Percentiles rank a stretch among this genome's conserved stretches.
These are phyloP conservation scores for Caenorhabditis sulstoni DNA, from an alignment of 2,888 invertebrate species.

Conservation along the genomic window DNA sequence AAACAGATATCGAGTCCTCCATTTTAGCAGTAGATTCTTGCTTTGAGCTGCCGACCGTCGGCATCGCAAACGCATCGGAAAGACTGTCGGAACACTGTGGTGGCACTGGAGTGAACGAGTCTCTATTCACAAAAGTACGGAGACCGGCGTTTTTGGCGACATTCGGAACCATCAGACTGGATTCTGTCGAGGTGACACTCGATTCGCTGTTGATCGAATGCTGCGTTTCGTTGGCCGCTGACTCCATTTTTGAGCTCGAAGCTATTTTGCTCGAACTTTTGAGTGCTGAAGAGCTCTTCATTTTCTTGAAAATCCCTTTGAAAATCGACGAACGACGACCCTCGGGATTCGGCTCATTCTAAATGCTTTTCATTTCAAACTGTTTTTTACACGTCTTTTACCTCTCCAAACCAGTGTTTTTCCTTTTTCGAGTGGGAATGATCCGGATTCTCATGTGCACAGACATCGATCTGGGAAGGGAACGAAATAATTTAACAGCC, in stretches of 20 bases:
- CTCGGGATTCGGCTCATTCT: conserved; percentile 16
- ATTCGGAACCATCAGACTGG: conserved; percentile 32
- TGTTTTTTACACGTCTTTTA: too few relatives aligned
- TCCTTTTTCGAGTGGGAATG: conserved; percentile 43
- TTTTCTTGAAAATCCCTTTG: conserved; percentile 39
- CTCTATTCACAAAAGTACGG: conserved; percentile 44
- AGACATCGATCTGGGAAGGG: conserved; percentile 38
- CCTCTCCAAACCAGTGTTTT: conserved; percentile 48
- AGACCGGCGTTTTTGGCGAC: conserved; percentile 47
- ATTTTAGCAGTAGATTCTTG: conserved; percentile 12
- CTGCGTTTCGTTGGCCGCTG: conserved; percentile 31
- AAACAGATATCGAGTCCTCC: conserved; percentile 38
- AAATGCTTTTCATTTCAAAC: neutral
- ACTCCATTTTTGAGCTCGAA: conserved; percentile 42
- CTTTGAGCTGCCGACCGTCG: conserved; percentile 18
- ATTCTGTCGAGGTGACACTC: conserved; percentile 45
- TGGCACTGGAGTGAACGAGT: conserved; percentile 47
- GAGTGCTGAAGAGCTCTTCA: conserved; percentile 29
- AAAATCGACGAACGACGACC: conserved; percentile 32
- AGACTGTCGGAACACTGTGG: conserved; percentile 2
- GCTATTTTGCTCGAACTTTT: conserved; percentile 14
- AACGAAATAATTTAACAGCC: too few relatives aligned
- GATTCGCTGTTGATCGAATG: conserved; percentile 54
- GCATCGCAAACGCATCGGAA: neutral
- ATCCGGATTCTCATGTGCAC: conserved; percentile 30